These are phyloP conservation scores for Eristalinus sepulchralis DNA, from an alignment of 2,888 invertebrate genomes.

Conservation along the genomic window DNA sequence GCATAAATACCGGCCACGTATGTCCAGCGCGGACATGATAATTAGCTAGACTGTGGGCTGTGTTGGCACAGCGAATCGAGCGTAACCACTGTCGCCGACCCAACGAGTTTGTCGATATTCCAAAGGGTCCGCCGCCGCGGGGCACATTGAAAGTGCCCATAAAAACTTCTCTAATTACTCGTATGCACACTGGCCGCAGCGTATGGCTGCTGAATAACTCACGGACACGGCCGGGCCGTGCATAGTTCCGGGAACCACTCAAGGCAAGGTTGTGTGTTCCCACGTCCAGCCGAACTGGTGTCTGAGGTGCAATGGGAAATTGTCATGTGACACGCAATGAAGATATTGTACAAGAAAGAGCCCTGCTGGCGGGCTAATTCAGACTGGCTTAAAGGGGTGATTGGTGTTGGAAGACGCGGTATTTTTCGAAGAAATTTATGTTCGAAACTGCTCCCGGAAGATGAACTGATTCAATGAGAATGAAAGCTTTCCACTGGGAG, in stretches of 20 bases:
- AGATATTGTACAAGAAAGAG: neutral
- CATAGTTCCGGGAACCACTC: conserved; percentile 5
- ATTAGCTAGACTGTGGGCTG: conserved; percentile 34
- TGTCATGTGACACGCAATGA: neutral
- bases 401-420: neutral
- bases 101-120: conserved; percentile 9
- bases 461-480: too few species aligned
- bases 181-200: conserved; percentile 18
- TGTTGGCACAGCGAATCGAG: neutral
- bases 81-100: neutral
- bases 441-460: too few species aligned
- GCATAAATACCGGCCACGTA: conserved; percentile 41
- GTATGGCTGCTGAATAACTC: conserved; percentile 53
- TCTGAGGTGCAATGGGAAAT: neutral
- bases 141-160: conserved; percentile 62
- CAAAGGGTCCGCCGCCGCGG: conserved; percentile 30
- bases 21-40: conserved; percentile 53
- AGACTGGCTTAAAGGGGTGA: neutral
- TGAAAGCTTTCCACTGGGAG: too few species aligned
- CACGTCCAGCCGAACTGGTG: conserved; percentile 36
- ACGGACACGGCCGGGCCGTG: conserved; percentile 23
- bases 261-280: conserved; percentile 58
- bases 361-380: neutral
- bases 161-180: conserved; percentile 65
- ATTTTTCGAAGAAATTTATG: too few species aligned